These are phyloP conservation scores for Frieseomelitta varia DNA, from an alignment of 1,140 invertebrate genomes.

Conservation along the genomic window DNA sequence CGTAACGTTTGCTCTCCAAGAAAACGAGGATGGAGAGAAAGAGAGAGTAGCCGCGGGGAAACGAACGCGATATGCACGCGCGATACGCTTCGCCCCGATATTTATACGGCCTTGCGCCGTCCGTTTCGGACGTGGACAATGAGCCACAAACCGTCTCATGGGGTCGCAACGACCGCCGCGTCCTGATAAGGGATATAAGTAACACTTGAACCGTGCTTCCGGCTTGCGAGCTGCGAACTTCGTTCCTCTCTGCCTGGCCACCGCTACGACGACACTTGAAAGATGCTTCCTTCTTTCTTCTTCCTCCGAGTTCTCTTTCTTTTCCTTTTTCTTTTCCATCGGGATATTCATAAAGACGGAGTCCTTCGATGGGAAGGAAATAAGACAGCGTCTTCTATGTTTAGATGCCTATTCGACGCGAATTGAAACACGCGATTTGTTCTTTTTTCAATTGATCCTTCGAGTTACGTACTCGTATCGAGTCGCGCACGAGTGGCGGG, in stretches of 20 bases:
- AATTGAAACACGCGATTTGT: too few species aligned
- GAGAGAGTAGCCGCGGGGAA: constrained; percentile 46
- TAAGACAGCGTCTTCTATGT: background rate
- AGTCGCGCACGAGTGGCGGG: too few species aligned
- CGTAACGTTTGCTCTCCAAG: constrained; percentile 20
- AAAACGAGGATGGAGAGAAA: constrained; percentile 38
- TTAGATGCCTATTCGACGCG: background rate
- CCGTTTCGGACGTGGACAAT: constrained; percentile 73
- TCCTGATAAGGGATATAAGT: constrained; percentile 75
- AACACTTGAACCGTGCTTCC: constrained; percentile 77
- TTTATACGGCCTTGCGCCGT: constrained; percentile 71
- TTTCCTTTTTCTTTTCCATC: background rate
- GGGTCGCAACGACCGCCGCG: constrained; percentile 63
- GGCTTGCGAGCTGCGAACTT: constrained; percentile 52
- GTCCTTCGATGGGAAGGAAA: background rate
- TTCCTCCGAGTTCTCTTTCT: background rate
- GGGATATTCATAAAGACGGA: background rate
- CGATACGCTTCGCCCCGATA: constrained; percentile 54
- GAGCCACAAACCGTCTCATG: constrained; percentile 68
- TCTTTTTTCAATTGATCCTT: too few species aligned
- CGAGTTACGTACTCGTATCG: too few species aligned
- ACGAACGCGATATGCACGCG: constrained; percentile 63
- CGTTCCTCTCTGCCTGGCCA: constrained; percentile 24
- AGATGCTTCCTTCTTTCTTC: background rate
- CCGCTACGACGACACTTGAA: background rate